These are phyloP conservation scores for Caerostris darwini DNA, from an alignment of 1,140 invertebrate genomes.

Conservation along the genomic window DNA sequence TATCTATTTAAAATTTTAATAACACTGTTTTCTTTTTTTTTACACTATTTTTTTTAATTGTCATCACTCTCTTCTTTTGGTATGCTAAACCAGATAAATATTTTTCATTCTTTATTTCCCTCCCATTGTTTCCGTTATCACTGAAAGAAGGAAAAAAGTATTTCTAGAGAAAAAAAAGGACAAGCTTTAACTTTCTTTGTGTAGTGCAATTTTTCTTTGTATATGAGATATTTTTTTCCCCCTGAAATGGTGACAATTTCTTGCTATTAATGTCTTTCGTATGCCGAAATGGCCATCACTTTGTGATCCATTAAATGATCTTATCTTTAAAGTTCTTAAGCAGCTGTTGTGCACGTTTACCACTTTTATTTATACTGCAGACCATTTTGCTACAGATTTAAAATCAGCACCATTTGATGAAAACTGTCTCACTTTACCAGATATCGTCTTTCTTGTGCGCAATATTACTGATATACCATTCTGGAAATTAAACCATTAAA, in stretches of 20 bases:
- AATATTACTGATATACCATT: too few species aligned
- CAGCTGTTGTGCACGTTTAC: conserved; percentile 3
- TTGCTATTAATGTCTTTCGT: conserved; percentile 58
- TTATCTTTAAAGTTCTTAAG: conserved; percentile 43
- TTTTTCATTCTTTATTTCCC: not conserved
- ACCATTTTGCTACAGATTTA: not conserved
- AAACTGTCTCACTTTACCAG: not conserved
- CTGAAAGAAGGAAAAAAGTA: not conserved
- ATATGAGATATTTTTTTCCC: conserved; percentile 17
- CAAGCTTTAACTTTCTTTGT: conserved; percentile 52
- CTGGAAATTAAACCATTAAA: too few species aligned
- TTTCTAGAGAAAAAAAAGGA: not conserved
- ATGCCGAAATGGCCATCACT: conserved; percentile 7
- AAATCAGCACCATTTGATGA: not conserved
- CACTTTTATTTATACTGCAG: not conserved
- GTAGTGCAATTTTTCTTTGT: conserved; percentile 36
- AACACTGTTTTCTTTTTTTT: too few species aligned
- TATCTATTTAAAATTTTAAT: too few species aligned
- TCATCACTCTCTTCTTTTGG: too few species aligned
- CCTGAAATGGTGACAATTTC: conserved; percentile 36
- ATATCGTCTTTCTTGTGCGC: too few species aligned
- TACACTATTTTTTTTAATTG: too few species aligned
- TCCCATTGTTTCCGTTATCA: conserved; percentile 34
- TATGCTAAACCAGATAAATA: too few species aligned
- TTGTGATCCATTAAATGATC: conserved; percentile 3